Base-by-base conservation (phyloP, 2,888 invertebrate genomes). In the Salticus scenicus region DNA sequence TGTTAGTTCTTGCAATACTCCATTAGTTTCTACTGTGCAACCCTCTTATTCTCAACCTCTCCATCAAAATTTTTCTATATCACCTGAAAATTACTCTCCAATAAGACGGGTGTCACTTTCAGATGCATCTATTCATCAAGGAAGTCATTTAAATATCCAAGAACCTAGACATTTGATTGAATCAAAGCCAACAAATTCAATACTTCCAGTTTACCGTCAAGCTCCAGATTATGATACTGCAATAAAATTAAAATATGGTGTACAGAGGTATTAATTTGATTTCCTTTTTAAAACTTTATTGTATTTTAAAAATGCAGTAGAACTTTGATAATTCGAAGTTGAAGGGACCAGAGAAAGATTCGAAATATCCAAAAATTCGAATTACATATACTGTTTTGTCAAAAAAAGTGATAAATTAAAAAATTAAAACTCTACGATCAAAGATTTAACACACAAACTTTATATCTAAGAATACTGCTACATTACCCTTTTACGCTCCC, bases 201-300 rank as follows among this genome's bases (percentile, higher is more conserved):
- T 88, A 0, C 88, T 91, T 31, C 92, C 92, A 0, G 90, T 91
- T 0, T 92, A 92, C 89, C 89, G 98, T 1, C 96, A 96, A 0
- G 97, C 97, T 0, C 98, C 98, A 0, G 98, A 98, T 92, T 98
- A 98, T 91, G 97, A 98, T 90, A 96, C 97, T 0, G 97, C 98
- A 17, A 93, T 98, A 87, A 96, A 96, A 90, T 95, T 96, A 89
- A 96, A 96, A 90, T 92, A 90, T 88, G 89, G 89, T 12, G 89
- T 88, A 8, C 80, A 84, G 33, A 88, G 82, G 85, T 81, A 81
- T 20, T 30, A 41, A 64, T 0, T 8, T 37, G 41, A 69, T 31
- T 69, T 24, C 30, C 14, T 51, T 14, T 64, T n/a, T 41, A 41
- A 8, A 33, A 0, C 31, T 8, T 57, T 57, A 10, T 37, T 33